Evolutionary conservation across 2,113 vertebrate species (phyloP).

Genomic region (Sturnus vulgaris): DNA sequence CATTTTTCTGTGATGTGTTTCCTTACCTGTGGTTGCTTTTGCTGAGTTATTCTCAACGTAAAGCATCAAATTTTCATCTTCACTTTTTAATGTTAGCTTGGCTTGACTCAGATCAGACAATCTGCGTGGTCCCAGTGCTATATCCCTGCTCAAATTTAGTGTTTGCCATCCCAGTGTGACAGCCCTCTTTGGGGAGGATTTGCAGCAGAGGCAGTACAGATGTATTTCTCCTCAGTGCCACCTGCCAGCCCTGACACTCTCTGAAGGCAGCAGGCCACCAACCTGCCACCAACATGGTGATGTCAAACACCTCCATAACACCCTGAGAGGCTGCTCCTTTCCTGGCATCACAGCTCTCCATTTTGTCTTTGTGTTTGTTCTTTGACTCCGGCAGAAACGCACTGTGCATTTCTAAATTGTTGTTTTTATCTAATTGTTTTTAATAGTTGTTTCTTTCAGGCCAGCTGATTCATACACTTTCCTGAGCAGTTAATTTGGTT

Average conservation of each 20-base stretch:
- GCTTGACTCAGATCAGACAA: not conserved
- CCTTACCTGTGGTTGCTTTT: not conserved
- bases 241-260: not conserved
- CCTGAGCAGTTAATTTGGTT: constrained; percentile 1
- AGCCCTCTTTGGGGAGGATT: not conserved
- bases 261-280: not conserved
- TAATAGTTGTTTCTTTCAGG: not conserved
- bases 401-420: not conserved
- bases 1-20: not conserved
- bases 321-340: not conserved
- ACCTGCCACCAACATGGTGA: not conserved
- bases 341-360: not conserved
- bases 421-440: constrained; percentile 11
- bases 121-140: not conserved
- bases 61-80: not conserved
- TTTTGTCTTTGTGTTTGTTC: not conserved
- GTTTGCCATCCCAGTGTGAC: not conserved
- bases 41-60: not conserved
- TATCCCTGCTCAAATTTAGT: not conserved
- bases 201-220: not conserved
- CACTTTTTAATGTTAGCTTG: not conserved
- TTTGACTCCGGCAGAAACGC: not conserved
- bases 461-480: not conserved
- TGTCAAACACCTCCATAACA: not conserved
- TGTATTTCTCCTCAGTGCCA: not conserved